A percentile compares a stretch with the other conserved stretches of the same genome.
phyloP scores from a whole-genome alignment of 1,140 invertebrate species.

The Cotesia chilonis region DNA sequence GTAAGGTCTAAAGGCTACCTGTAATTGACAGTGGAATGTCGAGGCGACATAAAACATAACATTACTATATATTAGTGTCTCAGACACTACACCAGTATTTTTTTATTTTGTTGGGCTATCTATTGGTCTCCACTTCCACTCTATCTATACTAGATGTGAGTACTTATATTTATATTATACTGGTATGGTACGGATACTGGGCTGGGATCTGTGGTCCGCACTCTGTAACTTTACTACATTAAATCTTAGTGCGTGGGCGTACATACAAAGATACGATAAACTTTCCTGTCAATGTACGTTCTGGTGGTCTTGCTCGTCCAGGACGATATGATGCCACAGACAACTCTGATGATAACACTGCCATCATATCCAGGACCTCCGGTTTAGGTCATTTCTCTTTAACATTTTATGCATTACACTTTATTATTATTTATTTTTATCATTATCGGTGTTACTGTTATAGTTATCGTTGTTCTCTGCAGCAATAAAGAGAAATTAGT shows the following conservation, averaged over 20 bases:
- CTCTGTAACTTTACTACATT: not conserved
- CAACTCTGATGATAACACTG: constrained; percentile 3
- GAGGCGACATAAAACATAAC: not conserved
- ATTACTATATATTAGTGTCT: not conserved
- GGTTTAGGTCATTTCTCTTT: too few species aligned
- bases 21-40: constrained; percentile 5
- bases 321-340: too few species aligned
- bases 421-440: too few species aligned
- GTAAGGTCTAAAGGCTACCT: constrained; percentile 10
- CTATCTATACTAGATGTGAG: not conserved
- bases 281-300: not conserved
- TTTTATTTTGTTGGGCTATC: too few species aligned
- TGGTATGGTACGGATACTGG: not conserved
- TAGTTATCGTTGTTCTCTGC: too few species aligned
- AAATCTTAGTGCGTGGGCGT: constrained; percentile 5
- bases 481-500: too few species aligned
- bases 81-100: too few species aligned
- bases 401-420: too few species aligned
- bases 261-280: constrained; percentile 12
- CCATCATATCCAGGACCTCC: too few species aligned
- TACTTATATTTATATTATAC: not conserved
- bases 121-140: too few species aligned
- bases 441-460: too few species aligned
- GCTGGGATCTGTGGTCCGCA: not conserved
- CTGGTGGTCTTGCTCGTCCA: constrained; percentile 1